These are phyloP conservation scores for Cerceris rybyensis DNA, from an alignment of 2,888 invertebrate species.

Conservation along the genomic window DNA sequence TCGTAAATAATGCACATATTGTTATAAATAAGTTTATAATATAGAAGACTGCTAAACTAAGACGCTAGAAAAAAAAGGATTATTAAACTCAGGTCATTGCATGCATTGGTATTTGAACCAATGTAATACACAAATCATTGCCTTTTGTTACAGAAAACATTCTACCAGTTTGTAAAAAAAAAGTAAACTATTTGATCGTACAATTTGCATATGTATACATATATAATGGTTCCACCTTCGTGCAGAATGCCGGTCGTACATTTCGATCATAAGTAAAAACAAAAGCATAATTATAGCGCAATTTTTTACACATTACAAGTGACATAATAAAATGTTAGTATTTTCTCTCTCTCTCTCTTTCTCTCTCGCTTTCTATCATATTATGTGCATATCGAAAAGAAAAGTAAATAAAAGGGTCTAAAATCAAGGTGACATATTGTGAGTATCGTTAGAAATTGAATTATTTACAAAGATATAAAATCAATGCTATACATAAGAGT, in stretches of 20 bases:
- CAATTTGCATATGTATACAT: constrained; percentile 55
- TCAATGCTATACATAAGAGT: constrained; percentile 65
- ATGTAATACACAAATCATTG: constrained; percentile 55
- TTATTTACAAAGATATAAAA: constrained; percentile 70
- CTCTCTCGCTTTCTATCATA: constrained; percentile 15
- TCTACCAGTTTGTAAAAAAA: constrained; percentile 46
- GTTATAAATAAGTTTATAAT: constrained; percentile 74
- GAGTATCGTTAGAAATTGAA: constrained; percentile 48
- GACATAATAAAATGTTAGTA: constrained; percentile 29
- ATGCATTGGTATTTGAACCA: constrained; percentile 55
- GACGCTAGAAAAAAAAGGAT: constrained; percentile 66
- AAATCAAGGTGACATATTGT: constrained; percentile 53
- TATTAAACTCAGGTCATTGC: constrained; percentile 65
- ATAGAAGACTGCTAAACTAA: constrained; percentile 67
- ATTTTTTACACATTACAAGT: constrained; percentile 50
- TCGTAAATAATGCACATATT: constrained; percentile 75
- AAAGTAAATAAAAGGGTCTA: constrained; percentile 50
- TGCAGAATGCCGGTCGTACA: constrained; percentile 63
- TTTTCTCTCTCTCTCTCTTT: not conserved
- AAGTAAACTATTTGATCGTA: constrained; percentile 53
- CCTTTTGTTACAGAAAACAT: constrained; percentile 51
- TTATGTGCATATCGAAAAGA: constrained; percentile 37
- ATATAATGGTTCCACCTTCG: constrained; percentile 61
- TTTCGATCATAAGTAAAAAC: constrained; percentile 43
- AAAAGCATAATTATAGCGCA: constrained; percentile 53